Evolutionary conservation across 2,113 vertebrate genomes (phyloP).

Genomic region (Leptocoma aspasia): DNA sequence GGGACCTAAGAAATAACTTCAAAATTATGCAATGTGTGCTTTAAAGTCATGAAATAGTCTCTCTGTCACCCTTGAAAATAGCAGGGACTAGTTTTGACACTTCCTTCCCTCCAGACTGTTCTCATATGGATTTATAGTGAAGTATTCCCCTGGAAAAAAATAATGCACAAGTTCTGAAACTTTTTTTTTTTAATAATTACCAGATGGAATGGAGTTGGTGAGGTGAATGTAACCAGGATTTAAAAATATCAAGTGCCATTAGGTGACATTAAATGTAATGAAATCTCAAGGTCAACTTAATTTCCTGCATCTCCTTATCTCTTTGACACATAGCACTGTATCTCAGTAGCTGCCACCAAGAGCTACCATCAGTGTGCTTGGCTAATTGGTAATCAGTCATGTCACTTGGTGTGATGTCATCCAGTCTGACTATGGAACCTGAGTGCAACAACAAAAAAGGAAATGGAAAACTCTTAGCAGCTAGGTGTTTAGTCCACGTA

Average conservation of each 20-base stretch:
- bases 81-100: neutral
- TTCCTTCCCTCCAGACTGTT: neutral
- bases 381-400: conserved; percentile 70
- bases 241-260: conserved; percentile 63
- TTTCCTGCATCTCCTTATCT: conserved; percentile 66
- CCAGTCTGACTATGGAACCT: conserved; percentile 19
- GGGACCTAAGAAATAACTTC: neutral
- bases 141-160: neutral
- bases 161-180: neutral
- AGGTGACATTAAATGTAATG: conserved; percentile 64
- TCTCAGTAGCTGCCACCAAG: conserved; percentile 61
- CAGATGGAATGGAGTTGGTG: neutral
- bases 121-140: neutral
- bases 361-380: conserved; percentile 31
- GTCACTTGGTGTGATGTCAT: conserved; percentile 52
- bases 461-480: conserved; percentile 10
- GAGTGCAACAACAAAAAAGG: neutral
- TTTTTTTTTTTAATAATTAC: neutral
- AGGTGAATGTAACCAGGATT: conserved; percentile 47
- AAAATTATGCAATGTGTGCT: neutral
- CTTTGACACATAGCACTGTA: conserved; percentile 27
- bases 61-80: neutral
- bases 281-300: conserved; percentile 71
- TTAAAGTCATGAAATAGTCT: neutral
- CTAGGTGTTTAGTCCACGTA: neutral